Conservation (phyloP, 2,797 vertebrate species). For the Meriones psammophilus region DNA sequence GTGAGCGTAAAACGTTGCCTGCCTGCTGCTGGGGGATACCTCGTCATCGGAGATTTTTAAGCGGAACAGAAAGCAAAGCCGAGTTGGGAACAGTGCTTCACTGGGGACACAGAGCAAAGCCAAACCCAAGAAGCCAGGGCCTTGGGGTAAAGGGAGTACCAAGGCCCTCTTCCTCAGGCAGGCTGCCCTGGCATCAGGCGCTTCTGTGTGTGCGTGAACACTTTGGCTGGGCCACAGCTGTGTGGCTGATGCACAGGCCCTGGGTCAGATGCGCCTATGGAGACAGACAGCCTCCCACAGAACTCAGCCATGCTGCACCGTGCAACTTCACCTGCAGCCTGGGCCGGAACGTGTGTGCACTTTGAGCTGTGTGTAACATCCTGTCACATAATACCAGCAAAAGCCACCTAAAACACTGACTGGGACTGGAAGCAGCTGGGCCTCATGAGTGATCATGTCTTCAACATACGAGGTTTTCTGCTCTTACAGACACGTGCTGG, state of each 20-base stretch:
- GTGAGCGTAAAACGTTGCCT: not conserved
- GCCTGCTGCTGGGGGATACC: not conserved
- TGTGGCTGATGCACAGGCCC: rapidly evolving
- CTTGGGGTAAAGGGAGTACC: not conserved
- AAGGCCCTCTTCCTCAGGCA: not conserved
- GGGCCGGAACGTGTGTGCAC: no score
- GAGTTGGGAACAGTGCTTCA: not conserved
- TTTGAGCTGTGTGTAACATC: not conserved
- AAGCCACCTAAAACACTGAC: not conserved
- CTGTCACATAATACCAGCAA: not conserved
- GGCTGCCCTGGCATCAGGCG: not conserved
- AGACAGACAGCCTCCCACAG: not conserved
- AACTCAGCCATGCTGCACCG: not conserved
- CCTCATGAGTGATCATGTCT: not conserved
- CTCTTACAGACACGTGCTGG: not conserved
- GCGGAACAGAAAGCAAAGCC: not conserved
- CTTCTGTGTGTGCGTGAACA: no score
- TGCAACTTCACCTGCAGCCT: not conserved
- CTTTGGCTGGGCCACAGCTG: not conserved
- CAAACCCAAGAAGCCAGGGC: not conserved
- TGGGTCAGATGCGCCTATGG: not conserved
- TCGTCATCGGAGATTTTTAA: not conserved
- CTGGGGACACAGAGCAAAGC: not conserved
- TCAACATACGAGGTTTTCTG: not conserved
- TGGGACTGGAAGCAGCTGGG: no score